These are phyloP conservation scores for Poecilia gillii DNA, from an alignment of 2,797 vertebrate genomes.

Conservation along the genomic window DNA sequence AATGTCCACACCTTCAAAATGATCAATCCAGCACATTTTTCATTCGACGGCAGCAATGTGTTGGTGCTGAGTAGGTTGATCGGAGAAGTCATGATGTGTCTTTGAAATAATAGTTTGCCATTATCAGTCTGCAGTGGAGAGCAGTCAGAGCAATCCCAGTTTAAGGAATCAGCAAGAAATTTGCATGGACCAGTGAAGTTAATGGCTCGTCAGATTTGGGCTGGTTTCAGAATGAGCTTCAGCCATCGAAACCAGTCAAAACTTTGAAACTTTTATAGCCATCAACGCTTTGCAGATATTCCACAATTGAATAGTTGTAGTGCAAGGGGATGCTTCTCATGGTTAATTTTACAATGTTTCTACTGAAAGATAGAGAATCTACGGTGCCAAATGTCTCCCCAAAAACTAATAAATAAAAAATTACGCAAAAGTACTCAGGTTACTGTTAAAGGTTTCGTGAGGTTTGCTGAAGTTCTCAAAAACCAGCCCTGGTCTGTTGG, in stretches of 20 bases:
- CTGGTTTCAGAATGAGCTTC: not conserved
- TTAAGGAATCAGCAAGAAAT: not conserved
- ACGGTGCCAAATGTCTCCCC: not conserved
- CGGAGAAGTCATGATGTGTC: conserved; percentile 11
- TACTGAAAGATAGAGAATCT: not conserved
- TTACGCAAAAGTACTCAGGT: not conserved
- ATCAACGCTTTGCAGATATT: not conserved
- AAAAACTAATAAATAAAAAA: not conserved
- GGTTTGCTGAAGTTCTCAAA: not conserved
- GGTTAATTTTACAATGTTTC: not conserved
- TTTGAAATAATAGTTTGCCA: not conserved
- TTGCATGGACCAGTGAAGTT: not conserved
- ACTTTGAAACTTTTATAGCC: not conserved
- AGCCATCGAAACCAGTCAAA: not conserved
- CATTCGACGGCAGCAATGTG: conserved; percentile 11
- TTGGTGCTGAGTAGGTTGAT: not conserved
- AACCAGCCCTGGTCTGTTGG: not conserved
- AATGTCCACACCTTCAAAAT: not conserved
- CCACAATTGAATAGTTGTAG: not conserved
- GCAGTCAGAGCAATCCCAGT: not conserved
- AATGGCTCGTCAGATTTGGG: not conserved
- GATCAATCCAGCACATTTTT: conserved; percentile 1
- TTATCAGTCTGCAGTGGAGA: not conserved
- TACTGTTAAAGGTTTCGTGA: not conserved
- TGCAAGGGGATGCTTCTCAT: not conserved